These are phyloP conservation scores for Heterotilapia buettikoferi DNA, from an alignment of 2,113 vertebrate species.

Conservation along the genomic window DNA sequence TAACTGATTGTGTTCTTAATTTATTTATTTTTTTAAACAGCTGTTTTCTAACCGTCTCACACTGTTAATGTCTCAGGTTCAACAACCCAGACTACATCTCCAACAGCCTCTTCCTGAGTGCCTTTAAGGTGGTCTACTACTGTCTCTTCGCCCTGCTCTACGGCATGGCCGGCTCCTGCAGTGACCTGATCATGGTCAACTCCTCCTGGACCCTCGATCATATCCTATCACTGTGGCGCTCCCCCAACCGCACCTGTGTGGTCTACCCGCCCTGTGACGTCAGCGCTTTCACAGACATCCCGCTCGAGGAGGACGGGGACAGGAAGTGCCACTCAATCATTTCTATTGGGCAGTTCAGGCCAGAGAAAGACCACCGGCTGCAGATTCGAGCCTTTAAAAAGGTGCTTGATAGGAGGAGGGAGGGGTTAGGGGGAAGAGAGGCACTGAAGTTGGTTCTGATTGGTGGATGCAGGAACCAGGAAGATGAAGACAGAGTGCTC, in stretches of 20 bases:
- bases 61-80: constrained; percentile 60
- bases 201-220: constrained; percentile 93
- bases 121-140: constrained; percentile 87
- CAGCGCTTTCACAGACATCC: constrained; percentile 81
- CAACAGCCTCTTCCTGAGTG: constrained; percentile 83
- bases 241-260: constrained; percentile 74
- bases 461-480: constrained; percentile 90
- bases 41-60: neutral
- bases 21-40: rapidly evolving
- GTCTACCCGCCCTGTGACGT: constrained; percentile 94
- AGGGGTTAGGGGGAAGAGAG: constrained; percentile 32
- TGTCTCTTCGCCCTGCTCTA: constrained; percentile 85
- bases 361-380: constrained; percentile 91
- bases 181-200: constrained; percentile 92
- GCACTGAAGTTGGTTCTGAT: constrained; percentile 81
- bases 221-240: constrained; percentile 89
- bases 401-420: constrained; percentile 67
- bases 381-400: constrained; percentile 91
- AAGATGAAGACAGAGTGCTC: constrained; percentile 86
- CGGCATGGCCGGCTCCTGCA: constrained; percentile 88
- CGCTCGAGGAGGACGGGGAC: constrained; percentile 69
- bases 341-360: constrained; percentile 89
- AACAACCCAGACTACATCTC: constrained; percentile 87
- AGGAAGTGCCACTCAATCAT: constrained; percentile 71
- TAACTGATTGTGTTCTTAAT: neutral